Evolutionary conservation across 2,113 vertebrate species (phyloP).

Genomic region (Procavia capensis): DNA sequence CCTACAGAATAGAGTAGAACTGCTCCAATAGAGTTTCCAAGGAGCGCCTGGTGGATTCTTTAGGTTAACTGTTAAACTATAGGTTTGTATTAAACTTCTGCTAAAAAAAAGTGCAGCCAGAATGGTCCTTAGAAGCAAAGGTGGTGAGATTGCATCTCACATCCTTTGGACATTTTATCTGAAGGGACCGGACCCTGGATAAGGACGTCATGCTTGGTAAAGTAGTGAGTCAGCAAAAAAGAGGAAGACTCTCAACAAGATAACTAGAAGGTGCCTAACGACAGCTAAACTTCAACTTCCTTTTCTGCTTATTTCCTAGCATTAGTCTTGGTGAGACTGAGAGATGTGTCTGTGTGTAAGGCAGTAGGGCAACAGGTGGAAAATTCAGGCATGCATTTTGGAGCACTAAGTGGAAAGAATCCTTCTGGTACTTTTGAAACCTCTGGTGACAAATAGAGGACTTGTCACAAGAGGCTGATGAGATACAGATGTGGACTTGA

Average conservation of each 20-base stretch:
- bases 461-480: not conserved
- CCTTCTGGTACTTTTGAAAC: not conserved
- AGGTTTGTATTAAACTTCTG: not conserved
- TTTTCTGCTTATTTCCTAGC: constrained; percentile 23
- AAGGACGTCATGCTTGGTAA: too few relatives aligned
- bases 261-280: too few relatives aligned
- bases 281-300: not conserved
- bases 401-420: not conserved
- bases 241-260: too few relatives aligned
- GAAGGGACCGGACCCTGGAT: too few relatives aligned
- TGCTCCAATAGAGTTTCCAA: too few relatives aligned
- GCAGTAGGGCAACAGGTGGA: not conserved
- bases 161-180: too few relatives aligned
- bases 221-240: too few relatives aligned
- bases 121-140: too few relatives aligned
- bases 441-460: not conserved
- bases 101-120: too few relatives aligned
- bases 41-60: too few relatives aligned
- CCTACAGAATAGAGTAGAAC: too few relatives aligned
- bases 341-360: not conserved
- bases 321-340: not conserved
- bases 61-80: not conserved
- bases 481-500: not conserved
- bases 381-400: not conserved
- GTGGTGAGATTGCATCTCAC: too few relatives aligned